Percentiles rank a stretch among this genome's conserved stretches.
Conservation (phyloP, 1,140 invertebrate genomes). For the Drosophila tsacasi region DNA sequence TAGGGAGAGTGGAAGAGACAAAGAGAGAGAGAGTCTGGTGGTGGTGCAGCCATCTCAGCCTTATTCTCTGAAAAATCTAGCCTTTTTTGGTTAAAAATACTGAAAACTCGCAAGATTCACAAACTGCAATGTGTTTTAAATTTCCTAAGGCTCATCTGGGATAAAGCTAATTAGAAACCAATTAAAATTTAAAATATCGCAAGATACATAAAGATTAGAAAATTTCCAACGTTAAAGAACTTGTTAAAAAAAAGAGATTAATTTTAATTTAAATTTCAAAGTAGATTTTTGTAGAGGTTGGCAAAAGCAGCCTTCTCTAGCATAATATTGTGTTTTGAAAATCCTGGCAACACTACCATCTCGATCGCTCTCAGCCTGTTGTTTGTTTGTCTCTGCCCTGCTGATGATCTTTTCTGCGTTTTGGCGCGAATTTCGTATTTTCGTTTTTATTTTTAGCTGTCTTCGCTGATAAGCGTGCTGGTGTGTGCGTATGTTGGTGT, state of each 20-base stretch:
- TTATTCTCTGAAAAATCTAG: not conserved
- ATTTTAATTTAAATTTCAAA: not conserved
- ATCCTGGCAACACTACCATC: constrained; percentile 7
- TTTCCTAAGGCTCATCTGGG: not conserved
- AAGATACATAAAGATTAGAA: too few relatives aligned
- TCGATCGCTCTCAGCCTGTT: constrained; percentile 3
- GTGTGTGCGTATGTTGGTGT: constrained; percentile 24
- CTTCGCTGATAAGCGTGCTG: constrained; percentile 61
- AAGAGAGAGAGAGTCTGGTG: not conserved
- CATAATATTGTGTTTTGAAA: not conserved
- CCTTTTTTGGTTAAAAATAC: constrained; percentile 2
- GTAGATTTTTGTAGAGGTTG: not conserved
- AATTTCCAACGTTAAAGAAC: not conserved
- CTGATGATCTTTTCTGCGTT: constrained; percentile 55
- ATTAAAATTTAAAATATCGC: too few relatives aligned
- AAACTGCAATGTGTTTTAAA: not conserved
- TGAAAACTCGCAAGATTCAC: not conserved
- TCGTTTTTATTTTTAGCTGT: constrained; percentile 74
- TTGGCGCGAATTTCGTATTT: constrained; percentile 71
- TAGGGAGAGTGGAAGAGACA: constrained; percentile 5
- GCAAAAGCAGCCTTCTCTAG: not conserved
- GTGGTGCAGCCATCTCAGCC: constrained; percentile 1
- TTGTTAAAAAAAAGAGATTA: not conserved
- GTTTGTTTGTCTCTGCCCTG: constrained; percentile 53
- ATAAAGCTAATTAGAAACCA: not conserved